These are phyloP conservation scores for Bruchidius siliquastri DNA, from an alignment of 2,888 invertebrate species.

Conservation along the genomic window DNA sequence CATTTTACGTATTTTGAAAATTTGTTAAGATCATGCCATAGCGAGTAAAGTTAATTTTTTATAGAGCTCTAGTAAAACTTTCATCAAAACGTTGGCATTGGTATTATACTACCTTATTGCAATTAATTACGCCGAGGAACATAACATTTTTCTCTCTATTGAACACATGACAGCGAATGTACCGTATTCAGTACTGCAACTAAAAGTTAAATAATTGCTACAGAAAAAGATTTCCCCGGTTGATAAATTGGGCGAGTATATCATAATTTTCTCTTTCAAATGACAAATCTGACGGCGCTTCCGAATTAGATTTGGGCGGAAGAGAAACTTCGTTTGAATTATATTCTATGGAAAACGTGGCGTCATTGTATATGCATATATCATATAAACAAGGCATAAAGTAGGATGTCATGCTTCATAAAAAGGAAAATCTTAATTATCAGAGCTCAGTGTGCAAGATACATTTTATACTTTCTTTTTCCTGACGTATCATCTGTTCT, in stretches of 20 bases:
- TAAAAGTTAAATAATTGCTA: not conserved
- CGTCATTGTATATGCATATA: not conserved
- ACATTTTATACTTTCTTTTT: not conserved
- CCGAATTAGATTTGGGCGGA: not conserved
- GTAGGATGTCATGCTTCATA: not conserved
- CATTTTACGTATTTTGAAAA: no score
- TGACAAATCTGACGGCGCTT: not conserved
- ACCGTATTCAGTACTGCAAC: not conserved
- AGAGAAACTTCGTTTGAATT: not conserved
- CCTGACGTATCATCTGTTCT: not conserved
- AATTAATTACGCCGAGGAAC: no score
- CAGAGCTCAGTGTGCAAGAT: not conserved
- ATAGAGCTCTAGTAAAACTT: no score
- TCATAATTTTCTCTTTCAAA: not conserved
- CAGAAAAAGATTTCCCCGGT: not conserved
- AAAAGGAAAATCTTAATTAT: not conserved
- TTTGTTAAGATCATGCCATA: no score
- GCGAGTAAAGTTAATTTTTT: no score
- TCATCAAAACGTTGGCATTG: no score
- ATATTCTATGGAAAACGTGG: not conserved
- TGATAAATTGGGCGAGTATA: not conserved
- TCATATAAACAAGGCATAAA: not conserved
- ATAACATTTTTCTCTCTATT: not conserved
- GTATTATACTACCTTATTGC: no score
- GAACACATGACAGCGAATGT: not conserved